Evolutionary conservation across 2,888 invertebrate species (phyloP).

Genomic region (Eucera pruinosa): DNA sequence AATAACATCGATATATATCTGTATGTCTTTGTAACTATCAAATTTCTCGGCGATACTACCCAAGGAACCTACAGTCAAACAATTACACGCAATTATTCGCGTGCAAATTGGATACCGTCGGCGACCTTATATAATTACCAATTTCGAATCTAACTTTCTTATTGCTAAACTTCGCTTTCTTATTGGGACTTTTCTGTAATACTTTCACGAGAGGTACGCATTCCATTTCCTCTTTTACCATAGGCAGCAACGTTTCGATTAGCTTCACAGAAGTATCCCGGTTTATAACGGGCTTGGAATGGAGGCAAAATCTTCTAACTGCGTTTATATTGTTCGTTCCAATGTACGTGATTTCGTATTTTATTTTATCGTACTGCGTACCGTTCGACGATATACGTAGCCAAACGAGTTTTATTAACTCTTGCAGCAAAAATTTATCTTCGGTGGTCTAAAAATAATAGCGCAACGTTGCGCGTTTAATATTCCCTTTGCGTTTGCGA

Average conservation of each 20-base stretch:
- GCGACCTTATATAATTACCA: conserved; percentile 29
- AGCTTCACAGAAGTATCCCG: conserved; percentile 46
- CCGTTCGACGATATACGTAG: conserved; percentile 47
- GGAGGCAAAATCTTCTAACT: conserved; percentile 59
- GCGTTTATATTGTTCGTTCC: conserved; percentile 62
- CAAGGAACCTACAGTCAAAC: not conserved
- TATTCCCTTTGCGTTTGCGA: not conserved
- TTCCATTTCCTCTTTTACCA: conserved; percentile 43
- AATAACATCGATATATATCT: conserved; percentile 58
- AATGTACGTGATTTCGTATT: conserved; percentile 54
- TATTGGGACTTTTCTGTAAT: not conserved
- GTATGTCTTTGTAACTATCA: conserved; percentile 30
- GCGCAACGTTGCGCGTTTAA: not conserved
- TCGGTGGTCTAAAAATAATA: conserved; percentile 55
- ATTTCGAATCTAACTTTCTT: not conserved
- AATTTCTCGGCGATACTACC: conserved; percentile 11
- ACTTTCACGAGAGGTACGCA: not conserved
- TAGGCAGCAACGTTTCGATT: conserved; percentile 48
- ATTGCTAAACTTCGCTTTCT: conserved; percentile 17
- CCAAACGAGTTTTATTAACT: conserved; percentile 59
- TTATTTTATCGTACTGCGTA: conserved; percentile 20
- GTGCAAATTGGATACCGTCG: too few species aligned
- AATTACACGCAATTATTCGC: conserved; percentile 5
- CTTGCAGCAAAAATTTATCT: conserved; percentile 45
- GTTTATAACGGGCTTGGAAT: conserved; percentile 55